Conservation (phyloP, 2,797 vertebrate genomes). For the Petrocephalus sullivani region DNA sequence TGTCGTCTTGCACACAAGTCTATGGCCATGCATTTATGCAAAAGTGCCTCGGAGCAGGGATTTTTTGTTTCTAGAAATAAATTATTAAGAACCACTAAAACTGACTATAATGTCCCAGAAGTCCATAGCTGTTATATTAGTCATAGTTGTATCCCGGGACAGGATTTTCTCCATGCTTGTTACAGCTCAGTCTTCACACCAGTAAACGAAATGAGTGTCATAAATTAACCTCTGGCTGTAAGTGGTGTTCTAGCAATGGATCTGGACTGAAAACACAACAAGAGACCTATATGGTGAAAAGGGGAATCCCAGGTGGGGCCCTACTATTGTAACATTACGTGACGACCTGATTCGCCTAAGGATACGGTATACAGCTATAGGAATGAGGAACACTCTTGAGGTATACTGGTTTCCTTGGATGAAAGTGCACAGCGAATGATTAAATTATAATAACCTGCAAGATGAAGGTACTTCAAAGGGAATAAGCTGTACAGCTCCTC, state of each 20-base stretch:
- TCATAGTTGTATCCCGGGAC: not conserved
- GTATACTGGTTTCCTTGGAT: not conserved
- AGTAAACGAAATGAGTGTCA: not conserved
- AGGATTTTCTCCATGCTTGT: not conserved
- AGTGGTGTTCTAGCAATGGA: not conserved
- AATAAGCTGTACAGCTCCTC: not conserved
- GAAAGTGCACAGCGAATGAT: not conserved
- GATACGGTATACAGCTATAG: not conserved
- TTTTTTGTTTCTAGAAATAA: conserved; percentile 1
- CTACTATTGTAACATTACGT: not conserved
- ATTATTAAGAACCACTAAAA: conserved; percentile 12
- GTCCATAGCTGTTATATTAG: not conserved
- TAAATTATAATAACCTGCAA: not conserved
- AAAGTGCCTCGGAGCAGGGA: not conserved
- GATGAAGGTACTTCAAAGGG: not conserved
- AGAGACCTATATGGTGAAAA: not conserved
- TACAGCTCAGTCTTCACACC: not conserved
- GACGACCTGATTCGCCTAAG: not conserved
- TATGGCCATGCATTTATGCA: conserved; percentile 18
- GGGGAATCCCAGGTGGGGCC: not conserved
- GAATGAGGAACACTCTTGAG: not conserved
- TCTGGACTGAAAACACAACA: not conserved
- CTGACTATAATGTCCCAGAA: not conserved
- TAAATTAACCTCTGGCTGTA: not conserved
- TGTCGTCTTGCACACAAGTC: not conserved